phyloP scores from a whole-genome alignment of 2,888 invertebrate genomes.

The Paralinhomoeus sp. region DNA sequence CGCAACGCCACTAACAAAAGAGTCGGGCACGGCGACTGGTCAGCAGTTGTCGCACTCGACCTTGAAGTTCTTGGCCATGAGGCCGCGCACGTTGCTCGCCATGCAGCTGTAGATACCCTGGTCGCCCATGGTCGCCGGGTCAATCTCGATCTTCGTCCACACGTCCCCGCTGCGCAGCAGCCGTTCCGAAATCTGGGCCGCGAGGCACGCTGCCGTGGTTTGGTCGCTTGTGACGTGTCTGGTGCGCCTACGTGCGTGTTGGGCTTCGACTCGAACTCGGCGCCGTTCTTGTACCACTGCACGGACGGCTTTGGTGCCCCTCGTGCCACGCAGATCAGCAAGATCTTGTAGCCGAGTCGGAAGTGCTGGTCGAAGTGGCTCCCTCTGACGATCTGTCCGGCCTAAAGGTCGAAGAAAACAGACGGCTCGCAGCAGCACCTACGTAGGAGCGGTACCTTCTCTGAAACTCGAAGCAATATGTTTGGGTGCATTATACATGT shows the following conservation, averaged over 20 bases:
- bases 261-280: constrained; percentile 47
- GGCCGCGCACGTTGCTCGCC: constrained; percentile 21
- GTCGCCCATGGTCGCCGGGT: constrained; percentile 24
- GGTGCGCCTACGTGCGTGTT: constrained; percentile 20
- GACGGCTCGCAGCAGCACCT: too few species aligned
- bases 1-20: too few species aligned
- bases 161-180: constrained; percentile 9
- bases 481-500: too few species aligned
- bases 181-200: too few species aligned
- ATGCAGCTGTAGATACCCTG: constrained; percentile 19
- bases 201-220: too few species aligned
- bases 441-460: too few species aligned
- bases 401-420: too few species aligned
- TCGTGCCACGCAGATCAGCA: constrained; percentile 67
- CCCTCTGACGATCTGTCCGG: constrained; percentile 21
- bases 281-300: constrained; percentile 84
- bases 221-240: too few species aligned
- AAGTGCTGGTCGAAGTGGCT: constrained; percentile 20
- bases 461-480: too few species aligned
- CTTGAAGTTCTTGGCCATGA: constrained; percentile 23
- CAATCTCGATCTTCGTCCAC: constrained; percentile 23
- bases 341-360: constrained; percentile 67
- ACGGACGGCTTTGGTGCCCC: constrained; percentile 71
- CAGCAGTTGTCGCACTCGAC: not conserved
- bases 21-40: too few species aligned